Evolutionary conservation across 1,140 invertebrate species (phyloP), one percentile per base, ranked within the genome.

Genomic region (Orius laevigatus): DNA sequence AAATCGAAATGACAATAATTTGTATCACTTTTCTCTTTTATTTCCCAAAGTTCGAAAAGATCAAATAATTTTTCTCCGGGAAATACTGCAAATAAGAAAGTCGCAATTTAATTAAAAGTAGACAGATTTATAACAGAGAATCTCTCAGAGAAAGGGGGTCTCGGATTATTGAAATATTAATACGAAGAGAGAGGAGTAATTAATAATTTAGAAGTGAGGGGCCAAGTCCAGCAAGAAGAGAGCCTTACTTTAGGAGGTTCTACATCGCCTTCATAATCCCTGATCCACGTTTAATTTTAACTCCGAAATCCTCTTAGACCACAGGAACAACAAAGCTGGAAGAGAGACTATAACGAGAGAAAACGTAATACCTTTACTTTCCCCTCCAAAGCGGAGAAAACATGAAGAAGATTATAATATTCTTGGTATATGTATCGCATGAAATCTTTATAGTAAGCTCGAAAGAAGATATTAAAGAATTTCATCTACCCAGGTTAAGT

Each of bases 101-200:
- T 41, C 20, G 15, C 20, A 19, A 41, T 44, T 44, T 25, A 44
- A 25, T 44, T 25, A 31, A 44, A 44, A 44, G 19, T 44, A 25
- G 20, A 19, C 31, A 44, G 42, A 44, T 44, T 44, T 44, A 44
- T 44, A 25, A 44, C n/a, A 10, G 18, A 25, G 42, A 44, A 31
- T 25, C 20, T 44, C 20, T 44, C 16, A 31, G 19, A 10, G 42
- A 14, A 25, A 25, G 25, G 25, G 25, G n/a, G n/a, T n/a, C n/a
- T 19, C 12, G 42, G 42, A 44, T 44, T 44, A 44, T 19, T 44
- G 20, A 44, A 44, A 44, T 44, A 44, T 44, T 44, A 44, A 44
- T 44, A 44, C 20, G 19, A 20, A 44, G 42, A 31, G 15, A 14
- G 42, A 31, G 42, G 42, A 31, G 42, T 44, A 44, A 44, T 44